Conservation (phyloP, 2,797 vertebrate species). For the Intellagama lesueurii region DNA sequence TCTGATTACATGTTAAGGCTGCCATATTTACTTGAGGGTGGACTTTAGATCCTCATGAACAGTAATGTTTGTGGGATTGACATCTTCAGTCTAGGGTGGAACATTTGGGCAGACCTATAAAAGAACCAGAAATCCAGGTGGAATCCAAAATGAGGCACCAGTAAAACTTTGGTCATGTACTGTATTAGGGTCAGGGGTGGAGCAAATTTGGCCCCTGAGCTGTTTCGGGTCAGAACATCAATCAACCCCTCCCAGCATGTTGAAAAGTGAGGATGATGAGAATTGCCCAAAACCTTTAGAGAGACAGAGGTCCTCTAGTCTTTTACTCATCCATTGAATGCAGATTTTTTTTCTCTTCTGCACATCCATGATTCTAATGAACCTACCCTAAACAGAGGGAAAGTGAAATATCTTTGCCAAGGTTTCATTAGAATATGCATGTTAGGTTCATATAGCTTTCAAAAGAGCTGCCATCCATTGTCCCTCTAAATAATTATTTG, state of each 20-base stretch:
- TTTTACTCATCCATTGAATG: neutral
- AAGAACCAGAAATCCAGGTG: neutral
- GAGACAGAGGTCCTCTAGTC: neutral
- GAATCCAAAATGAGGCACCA: neutral
- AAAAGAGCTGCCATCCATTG: neutral
- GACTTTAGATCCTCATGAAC: neutral
- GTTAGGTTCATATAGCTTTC: neutral
- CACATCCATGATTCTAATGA: neutral
- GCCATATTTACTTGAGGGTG: neutral
- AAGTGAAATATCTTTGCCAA: constrained; percentile 2
- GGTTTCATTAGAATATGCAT: neutral
- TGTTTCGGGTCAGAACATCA: neutral
- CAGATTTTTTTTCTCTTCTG: neutral
- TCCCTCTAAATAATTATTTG: neutral
- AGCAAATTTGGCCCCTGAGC: neutral
- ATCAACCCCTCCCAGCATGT: neutral
- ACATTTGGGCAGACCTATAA: neutral
- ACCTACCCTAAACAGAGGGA: neutral
- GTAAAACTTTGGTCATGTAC: neutral
- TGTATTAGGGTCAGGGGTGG: neutral
- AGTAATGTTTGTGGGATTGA: neutral
- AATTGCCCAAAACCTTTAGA: neutral
- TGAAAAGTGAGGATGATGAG: no score
- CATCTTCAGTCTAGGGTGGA: neutral
- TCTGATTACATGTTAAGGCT: neutral